Conservation (phyloP, 2,113 vertebrate species). For the Martes martes region DNA sequence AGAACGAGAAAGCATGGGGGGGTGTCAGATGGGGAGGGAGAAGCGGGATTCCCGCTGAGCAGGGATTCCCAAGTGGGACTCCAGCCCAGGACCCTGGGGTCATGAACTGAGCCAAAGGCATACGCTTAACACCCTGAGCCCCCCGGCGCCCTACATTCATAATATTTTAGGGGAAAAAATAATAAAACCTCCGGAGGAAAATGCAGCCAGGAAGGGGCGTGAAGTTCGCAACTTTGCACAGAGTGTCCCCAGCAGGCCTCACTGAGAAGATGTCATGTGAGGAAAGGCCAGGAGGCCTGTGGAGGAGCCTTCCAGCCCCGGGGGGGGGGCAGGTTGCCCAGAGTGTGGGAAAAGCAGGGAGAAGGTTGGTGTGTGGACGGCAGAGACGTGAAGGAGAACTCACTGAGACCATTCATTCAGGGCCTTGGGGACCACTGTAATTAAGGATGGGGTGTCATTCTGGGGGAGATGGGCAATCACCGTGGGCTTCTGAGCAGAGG, state of each 20-base stretch:
- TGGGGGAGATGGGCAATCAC: background rate
- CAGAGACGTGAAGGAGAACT: background rate
- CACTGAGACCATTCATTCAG: background rate
- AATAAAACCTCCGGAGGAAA: background rate
- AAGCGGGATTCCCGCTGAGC: too few species aligned
- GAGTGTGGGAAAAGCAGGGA: background rate
- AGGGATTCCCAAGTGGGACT: background rate
- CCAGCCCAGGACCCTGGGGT: background rate
- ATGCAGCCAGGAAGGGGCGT: background rate
- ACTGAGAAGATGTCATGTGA: background rate
- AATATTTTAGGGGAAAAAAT: background rate
- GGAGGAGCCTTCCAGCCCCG: background rate
- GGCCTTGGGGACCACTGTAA: background rate
- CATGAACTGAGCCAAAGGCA: background rate
- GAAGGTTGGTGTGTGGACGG: background rate
- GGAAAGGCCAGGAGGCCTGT: background rate
- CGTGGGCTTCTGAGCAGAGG: background rate
- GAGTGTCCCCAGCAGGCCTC: background rate
- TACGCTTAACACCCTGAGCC: background rate
- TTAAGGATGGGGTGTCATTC: background rate
- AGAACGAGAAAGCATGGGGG: background rate
- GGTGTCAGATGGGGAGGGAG: too few species aligned
- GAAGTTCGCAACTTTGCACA: background rate
- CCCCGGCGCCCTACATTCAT: background rate
- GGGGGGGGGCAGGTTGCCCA: background rate